Evolutionary conservation across 2,113 vertebrate species (phyloP).

Genomic region (Tichodroma muraria): DNA sequence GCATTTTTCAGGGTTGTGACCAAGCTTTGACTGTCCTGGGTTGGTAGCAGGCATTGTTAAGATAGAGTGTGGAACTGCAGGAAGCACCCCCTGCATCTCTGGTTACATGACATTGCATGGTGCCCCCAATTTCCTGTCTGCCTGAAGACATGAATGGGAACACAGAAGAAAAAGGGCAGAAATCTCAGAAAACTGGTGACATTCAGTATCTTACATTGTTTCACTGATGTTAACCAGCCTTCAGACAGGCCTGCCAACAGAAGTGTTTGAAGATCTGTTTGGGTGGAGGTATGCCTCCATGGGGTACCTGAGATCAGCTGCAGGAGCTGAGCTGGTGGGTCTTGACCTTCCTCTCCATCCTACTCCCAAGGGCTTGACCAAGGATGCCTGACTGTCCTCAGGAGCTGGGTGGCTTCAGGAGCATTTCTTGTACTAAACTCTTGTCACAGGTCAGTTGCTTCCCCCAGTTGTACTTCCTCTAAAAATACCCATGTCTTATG

Average conservation of each 20-base stretch:
- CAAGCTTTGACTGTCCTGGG: neutral
- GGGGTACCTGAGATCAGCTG: neutral
- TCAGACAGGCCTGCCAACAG: neutral
- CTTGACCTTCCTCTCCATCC: neutral
- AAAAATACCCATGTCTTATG: constrained; percentile 16
- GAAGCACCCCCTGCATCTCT: fast-evolving
- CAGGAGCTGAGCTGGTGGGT: neutral
- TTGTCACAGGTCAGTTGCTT: constrained; percentile 28
- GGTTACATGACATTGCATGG: neutral
- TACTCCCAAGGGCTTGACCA: neutral
- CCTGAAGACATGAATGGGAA: neutral
- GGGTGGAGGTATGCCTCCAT: neutral
- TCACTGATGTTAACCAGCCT: neutral
- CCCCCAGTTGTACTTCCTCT: neutral
- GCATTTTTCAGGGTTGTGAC: neutral
- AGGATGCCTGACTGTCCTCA: neutral
- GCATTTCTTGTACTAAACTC: neutral
- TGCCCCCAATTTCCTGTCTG: neutral
- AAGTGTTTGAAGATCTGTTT: neutral
- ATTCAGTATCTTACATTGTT: neutral
- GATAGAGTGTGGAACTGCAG: fast-evolving
- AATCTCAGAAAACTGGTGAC: neutral
- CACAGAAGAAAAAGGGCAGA: neutral
- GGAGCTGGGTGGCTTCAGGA: neutral
- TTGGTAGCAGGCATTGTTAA: neutral